phyloP scores from a whole-genome alignment of 1,140 invertebrate species.

The Pachyrhynchus sulphureomaculatus region DNA sequence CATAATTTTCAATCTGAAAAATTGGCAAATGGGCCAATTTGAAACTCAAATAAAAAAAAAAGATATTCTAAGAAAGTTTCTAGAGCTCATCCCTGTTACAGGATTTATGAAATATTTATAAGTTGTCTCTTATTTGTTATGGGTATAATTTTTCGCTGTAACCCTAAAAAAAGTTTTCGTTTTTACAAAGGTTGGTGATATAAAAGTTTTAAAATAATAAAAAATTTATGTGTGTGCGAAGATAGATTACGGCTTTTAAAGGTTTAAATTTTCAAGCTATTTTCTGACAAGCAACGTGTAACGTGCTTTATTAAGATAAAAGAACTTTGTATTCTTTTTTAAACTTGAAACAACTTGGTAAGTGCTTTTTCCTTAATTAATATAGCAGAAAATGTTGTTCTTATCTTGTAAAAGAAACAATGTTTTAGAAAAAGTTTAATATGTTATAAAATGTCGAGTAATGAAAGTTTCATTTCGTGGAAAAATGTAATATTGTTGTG shows the following conservation, averaged over 20 bases:
- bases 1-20: too few species aligned
- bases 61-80: neutral
- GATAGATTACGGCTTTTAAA: neutral
- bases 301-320: neutral
- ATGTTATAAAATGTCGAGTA: too few species aligned
- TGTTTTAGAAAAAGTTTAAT: too few species aligned
- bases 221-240: neutral
- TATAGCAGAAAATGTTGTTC: too few species aligned
- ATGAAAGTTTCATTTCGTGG: too few species aligned
- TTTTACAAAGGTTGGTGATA: neutral
- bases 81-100: neutral
- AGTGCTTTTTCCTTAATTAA: too few species aligned
- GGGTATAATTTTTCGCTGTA: neutral
- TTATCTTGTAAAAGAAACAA: too few species aligned
- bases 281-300: neutral
- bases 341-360: too few species aligned
- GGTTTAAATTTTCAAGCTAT: neutral
- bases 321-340: neutral
- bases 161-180: neutral
- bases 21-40: neutral
- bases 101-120: conserved; percentile 2
- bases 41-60: neutral
- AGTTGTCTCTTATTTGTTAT: conserved; percentile 5
- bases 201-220: neutral
- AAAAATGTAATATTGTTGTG: too few species aligned